phyloP scores from a whole-genome alignment of 2,888 invertebrate genomes.

The Drosophila diplacantha region DNA sequence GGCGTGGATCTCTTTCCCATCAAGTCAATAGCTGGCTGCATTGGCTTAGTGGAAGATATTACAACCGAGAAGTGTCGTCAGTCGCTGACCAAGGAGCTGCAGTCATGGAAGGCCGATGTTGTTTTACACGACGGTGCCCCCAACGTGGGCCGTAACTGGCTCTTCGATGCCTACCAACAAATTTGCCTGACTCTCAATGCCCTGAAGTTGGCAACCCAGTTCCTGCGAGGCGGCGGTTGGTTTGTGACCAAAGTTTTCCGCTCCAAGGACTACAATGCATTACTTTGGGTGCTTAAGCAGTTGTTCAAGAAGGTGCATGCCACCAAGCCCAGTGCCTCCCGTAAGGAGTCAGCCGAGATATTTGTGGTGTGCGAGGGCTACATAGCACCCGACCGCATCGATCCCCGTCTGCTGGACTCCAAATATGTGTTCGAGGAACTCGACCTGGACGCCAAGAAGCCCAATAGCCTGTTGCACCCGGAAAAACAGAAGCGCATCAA shows the following conservation, averaged over 20 bases:
- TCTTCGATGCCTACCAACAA: conserved; percentile 98
- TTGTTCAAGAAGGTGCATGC: conserved; percentile 98
- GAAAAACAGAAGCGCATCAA: conserved; percentile 89
- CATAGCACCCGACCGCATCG: conserved; percentile 93
- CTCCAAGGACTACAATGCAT: conserved; percentile 97
- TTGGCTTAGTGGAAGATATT: conserved; percentile 94
- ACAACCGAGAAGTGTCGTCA: conserved; percentile 95
- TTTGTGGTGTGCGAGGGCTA: conserved; percentile 98
- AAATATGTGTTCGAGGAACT: conserved; percentile 97
- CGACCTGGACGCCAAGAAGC: conserved; percentile 85
- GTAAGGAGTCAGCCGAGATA: conserved; percentile 99
- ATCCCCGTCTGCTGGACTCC: conserved; percentile 93
- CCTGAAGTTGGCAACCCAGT: conserved; percentile 92
- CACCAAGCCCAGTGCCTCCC: conserved; percentile 98
- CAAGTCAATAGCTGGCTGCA: conserved; percentile 92
- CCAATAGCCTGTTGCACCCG: conserved; percentile 85
- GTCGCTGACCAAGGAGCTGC: conserved; percentile 88
- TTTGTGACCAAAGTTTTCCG: conserved; percentile 99
- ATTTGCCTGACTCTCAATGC: conserved; percentile 94
- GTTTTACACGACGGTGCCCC: conserved; percentile 99
- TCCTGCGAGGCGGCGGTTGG: conserved; percentile 94
- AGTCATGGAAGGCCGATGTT: conserved; percentile 98
- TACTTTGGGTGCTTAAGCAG: conserved; percentile 97
- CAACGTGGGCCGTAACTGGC: conserved; percentile 97
- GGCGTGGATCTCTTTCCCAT: conserved; percentile 98